Conservation (phyloP, 2,888 invertebrate genomes). For the Latrodectus hesperus region DNA sequence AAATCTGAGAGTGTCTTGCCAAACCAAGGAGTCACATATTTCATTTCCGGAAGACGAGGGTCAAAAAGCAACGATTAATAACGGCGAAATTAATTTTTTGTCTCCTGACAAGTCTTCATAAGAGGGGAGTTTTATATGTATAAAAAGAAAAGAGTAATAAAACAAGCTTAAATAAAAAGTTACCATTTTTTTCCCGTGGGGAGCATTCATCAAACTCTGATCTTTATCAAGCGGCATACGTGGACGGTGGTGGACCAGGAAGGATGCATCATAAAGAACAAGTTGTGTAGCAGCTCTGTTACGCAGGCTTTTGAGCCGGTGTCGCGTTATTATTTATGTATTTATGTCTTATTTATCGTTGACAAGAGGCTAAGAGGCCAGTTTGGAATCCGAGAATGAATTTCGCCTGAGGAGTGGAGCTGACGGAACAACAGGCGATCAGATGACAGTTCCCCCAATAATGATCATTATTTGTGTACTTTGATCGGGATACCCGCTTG, state of each 20-base stretch:
- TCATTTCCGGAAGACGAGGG: slow-evolving; percentile 43
- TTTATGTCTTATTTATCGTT: slow-evolving; percentile 28
- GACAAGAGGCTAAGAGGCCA: slow-evolving; percentile 12
- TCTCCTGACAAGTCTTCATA: slow-evolving; percentile 19
- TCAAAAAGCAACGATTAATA: slow-evolving; percentile 54
- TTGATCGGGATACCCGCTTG: neutral
- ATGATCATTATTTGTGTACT: slow-evolving; percentile 1
- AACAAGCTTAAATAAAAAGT: slow-evolving; percentile 4
- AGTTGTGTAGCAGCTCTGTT: slow-evolving; percentile 15
- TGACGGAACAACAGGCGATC: slow-evolving; percentile 12
- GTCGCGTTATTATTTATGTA: slow-evolving; percentile 42
- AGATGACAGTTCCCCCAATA: neutral
- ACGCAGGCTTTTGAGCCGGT: neutral
- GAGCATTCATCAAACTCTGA: slow-evolving; percentile 53
- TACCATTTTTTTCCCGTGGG: slow-evolving; percentile 4
- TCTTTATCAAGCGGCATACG: slow-evolving; percentile 49
- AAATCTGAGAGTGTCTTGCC: slow-evolving; percentile 16
- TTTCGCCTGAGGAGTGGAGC: neutral
- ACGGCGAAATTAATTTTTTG: slow-evolving; percentile 51
- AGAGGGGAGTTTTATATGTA: slow-evolving; percentile 5
- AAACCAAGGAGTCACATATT: slow-evolving; percentile 35
- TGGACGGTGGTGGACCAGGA: neutral
- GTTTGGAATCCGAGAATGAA: neutral
- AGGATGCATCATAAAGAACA: slow-evolving; percentile 45
- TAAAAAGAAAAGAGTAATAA: neutral